Base-by-base conservation (phyloP, 2,797 vertebrate genomes). In the Pogoniulus pusillus region DNA sequence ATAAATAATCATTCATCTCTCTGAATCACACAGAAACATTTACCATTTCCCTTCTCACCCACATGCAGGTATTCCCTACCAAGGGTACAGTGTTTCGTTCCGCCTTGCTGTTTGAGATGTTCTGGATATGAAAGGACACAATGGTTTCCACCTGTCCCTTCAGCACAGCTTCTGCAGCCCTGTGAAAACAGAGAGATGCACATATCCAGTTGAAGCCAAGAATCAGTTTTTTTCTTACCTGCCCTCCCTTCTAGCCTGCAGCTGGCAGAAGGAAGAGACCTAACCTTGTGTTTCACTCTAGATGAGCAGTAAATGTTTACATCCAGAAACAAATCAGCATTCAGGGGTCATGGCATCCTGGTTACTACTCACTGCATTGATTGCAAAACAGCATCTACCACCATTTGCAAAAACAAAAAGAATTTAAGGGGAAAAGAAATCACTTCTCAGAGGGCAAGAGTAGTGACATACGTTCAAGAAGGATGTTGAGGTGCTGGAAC, bases 71-170 rank as follows among this genome's bases (percentile, higher is more conserved):
- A 68, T 27, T 66, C 78, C 97, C 96, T 98, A 99, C 99, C 99
- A 98, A 97, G 64, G 99, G 98, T 93, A 98, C 98, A 97, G 98
- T 98, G 97, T 98, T 98, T 97, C 99, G 98, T 96, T 99, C 98
- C 23, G 96, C 97, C 97, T 99, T 99, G 98, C 97, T 98, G 97
- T 98, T 99, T 89, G 99, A 99, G 98, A 99, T 98, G 98, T 99
- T 99, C 98, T 99, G 99, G 97, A 99, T 98, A 95, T 99, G 99
- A 98, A 99, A 99, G 97, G 98, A 98, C 95, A 99, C 98, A 1
- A 99, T 99, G 84, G 98, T 99, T 97, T 99, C 99, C 89, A 98
- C 98, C 91, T 99, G 99, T 95, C 99, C 99, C 93, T 99, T 99
- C 95, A 99, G 96, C 92, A 99, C 99, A 80, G 99, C 98, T 97